A percentile compares a stretch with the other conserved stretches of the same genome.
phyloP scores from a whole-genome alignment of 2,113 vertebrate genomes.

The Leiothrix lutea region DNA sequence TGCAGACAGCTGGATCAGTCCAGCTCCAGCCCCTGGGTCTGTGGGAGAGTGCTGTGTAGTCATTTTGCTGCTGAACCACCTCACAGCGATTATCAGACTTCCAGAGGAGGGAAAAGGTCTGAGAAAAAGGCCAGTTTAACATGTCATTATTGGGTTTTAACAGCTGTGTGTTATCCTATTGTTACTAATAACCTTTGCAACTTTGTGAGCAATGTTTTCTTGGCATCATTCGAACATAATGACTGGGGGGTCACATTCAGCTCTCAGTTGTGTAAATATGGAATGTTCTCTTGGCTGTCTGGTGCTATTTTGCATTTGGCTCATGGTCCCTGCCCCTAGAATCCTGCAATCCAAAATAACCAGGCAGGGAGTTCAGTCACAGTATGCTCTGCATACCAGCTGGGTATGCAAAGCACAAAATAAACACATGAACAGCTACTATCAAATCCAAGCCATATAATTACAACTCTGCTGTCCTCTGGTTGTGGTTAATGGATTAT shows the following conservation, averaged over 20 bases:
- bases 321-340: neutral
- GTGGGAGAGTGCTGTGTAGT: neutral
- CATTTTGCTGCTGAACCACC: neutral
- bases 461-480: neutral
- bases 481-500: neutral
- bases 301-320: constrained; percentile 43
- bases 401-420: neutral
- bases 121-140: constrained; percentile 4
- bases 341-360: constrained; percentile 1
- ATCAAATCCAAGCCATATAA: neutral
- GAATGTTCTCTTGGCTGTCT: constrained; percentile 26
- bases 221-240: constrained; percentile 26
- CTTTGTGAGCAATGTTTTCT: constrained; percentile 35
- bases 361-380: neutral
- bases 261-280: constrained; percentile 39
- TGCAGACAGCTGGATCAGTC: constrained; percentile 24
- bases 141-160: neutral
- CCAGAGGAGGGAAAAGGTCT: constrained; percentile 1
- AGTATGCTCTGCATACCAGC: neutral
- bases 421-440: neutral
- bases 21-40: neutral
- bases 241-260: constrained; percentile 18
- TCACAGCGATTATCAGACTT: neutral
- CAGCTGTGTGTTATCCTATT: constrained; percentile 44
- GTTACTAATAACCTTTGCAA: constrained; percentile 33